Percentiles rank a stretch among this genome's conserved stretches.
Conservation (phyloP, 2,797 vertebrate genomes). For the Staurois parvus region DNA sequence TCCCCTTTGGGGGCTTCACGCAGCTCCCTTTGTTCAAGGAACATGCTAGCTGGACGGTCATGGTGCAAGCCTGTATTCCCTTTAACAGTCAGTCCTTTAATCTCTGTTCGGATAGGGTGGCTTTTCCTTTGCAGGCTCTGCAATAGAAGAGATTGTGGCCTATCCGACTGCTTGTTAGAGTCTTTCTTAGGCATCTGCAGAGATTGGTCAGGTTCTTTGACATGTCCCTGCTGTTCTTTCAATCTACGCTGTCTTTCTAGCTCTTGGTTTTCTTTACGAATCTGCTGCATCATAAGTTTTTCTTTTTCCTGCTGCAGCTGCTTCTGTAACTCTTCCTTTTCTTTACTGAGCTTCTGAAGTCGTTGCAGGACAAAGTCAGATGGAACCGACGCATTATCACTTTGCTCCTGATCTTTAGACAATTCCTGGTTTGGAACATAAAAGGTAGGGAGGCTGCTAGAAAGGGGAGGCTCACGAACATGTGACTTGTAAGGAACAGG, state of each 20-base stretch:
- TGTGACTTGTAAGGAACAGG: constrained; percentile 66
- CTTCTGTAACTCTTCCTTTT: constrained; percentile 88
- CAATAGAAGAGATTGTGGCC: constrained; percentile 78
- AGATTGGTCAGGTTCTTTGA: constrained; percentile 74
- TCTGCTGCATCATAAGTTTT: constrained; percentile 93
- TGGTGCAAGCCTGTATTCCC: constrained; percentile 71
- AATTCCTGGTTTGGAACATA: constrained; percentile 83
- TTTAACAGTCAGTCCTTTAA: constrained; percentile 71
- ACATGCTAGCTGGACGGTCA: constrained; percentile 75
- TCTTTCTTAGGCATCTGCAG: constrained; percentile 61
- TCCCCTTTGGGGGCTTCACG: constrained; percentile 10
- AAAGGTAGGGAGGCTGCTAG: constrained; percentile 87
- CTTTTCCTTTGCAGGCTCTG: neutral
- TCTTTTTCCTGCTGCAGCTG: constrained; percentile 88
- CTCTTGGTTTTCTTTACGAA: constrained; percentile 86
- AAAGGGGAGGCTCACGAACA: constrained; percentile 71
- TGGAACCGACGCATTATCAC: constrained; percentile 65
- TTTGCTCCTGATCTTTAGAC: constrained; percentile 63
- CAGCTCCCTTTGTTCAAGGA: constrained; percentile 65
- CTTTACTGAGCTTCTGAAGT: constrained; percentile 87
- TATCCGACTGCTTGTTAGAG: constrained; percentile 68
- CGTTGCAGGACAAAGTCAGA: constrained; percentile 74
- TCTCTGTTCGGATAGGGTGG: constrained; percentile 54
- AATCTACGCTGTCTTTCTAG: constrained; percentile 84
- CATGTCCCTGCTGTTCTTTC: constrained; percentile 76